Evolutionary conservation across 2,113 vertebrate species (phyloP).

Genomic region (Eclectus roratus): DNA sequence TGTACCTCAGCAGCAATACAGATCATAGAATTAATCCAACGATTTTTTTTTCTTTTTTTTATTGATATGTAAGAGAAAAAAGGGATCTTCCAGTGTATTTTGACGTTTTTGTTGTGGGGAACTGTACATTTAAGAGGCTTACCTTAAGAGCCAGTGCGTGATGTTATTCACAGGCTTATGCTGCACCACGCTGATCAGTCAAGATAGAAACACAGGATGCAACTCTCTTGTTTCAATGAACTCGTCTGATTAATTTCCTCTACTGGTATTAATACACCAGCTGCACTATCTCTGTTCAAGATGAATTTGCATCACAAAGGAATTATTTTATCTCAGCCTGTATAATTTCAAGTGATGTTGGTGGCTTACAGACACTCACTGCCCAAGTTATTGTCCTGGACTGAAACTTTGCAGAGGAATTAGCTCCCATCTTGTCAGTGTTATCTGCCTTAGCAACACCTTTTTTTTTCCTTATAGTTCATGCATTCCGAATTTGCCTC

Average conservation of each 20-base stretch:
- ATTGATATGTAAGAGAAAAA: background rate
- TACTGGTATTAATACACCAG: background rate
- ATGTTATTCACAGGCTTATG: background rate
- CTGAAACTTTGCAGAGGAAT: background rate
- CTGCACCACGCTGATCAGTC: background rate
- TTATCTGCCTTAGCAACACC: background rate
- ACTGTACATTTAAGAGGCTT: background rate
- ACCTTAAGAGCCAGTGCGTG: background rate
- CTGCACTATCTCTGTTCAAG: background rate
- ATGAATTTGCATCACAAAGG: slow-evolving; percentile 26
- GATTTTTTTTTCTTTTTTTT: background rate
- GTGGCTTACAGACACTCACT: background rate
- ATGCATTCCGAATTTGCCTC: background rate
- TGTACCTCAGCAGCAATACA: background rate
- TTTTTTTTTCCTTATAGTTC: background rate
- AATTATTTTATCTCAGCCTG: background rate
- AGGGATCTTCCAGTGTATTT: background rate
- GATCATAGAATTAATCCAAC: background rate
- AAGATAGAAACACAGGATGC: background rate
- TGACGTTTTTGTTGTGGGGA: background rate
- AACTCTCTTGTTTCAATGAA: background rate
- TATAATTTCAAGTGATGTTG: background rate
- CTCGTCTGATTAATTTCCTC: background rate
- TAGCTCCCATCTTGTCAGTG: background rate
- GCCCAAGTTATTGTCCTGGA: background rate